phyloP scores from a whole-genome alignment of 2,113 vertebrate species.

The Chaetura pelagica region DNA sequence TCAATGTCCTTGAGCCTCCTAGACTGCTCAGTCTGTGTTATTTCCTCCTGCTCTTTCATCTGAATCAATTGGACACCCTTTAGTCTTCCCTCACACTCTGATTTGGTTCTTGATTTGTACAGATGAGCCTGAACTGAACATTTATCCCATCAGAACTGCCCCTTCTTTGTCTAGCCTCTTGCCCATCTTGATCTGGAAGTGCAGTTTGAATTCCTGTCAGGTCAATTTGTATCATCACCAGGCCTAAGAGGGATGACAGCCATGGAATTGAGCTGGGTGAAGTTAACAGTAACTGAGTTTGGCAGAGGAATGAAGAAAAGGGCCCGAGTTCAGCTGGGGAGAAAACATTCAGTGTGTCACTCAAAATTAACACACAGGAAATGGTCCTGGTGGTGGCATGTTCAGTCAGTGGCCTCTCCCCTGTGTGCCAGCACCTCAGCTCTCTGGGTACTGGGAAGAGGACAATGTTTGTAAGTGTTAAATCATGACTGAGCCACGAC shows the following conservation, averaged over 20 bases:
- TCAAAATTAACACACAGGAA: background rate
- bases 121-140: background rate
- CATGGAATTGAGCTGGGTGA: background rate
- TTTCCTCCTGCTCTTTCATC: background rate
- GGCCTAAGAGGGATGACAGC: background rate
- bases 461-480: background rate
- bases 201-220: constrained; percentile 5
- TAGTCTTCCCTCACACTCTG: background rate
- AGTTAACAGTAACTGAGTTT: constrained; percentile 11
- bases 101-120: background rate
- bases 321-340: constrained; percentile 25
- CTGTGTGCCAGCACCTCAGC: background rate
- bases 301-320: constrained; percentile 17
- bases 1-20: background rate
- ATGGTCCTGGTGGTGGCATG: background rate
- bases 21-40: background rate
- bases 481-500: background rate
- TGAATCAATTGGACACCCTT: background rate
- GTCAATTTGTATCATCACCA: constrained; percentile 29
- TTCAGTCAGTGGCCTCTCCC: background rate
- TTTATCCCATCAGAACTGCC: background rate
- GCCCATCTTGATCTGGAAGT: background rate
- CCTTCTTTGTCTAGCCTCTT: background rate
- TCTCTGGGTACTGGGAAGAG: background rate
- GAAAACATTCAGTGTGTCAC: background rate